Evolutionary conservation across 2,797 vertebrate genomes (phyloP).

Genomic region (Acipenser oxyrinchus): DNA sequence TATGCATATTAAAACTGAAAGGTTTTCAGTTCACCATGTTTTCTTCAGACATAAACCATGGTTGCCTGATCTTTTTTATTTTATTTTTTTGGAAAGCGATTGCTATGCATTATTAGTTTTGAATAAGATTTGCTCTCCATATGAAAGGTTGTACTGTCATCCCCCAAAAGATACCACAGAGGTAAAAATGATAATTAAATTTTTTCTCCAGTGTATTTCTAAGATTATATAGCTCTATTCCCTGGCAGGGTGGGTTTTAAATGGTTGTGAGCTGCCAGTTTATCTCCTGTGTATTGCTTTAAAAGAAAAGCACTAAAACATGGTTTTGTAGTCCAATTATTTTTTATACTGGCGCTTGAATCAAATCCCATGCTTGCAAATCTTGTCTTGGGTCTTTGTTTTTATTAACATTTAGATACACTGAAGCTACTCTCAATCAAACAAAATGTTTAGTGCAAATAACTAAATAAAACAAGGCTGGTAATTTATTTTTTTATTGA

Average conservation of each 20-base stretch:
- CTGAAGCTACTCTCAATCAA: constrained; percentile 32
- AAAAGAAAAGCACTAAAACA: constrained; percentile 72
- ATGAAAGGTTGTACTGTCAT: constrained; percentile 66
- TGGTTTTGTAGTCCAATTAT: constrained; percentile 60
- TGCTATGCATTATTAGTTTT: constrained; percentile 42
- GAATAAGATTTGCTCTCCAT: constrained; percentile 53
- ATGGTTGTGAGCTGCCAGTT: constrained; percentile 56
- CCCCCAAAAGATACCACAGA: constrained; percentile 70
- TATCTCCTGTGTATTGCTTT: constrained; percentile 59
- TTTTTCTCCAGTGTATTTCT: constrained; percentile 69
- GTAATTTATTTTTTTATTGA: constrained; percentile 25
- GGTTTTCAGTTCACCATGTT: constrained; percentile 27
- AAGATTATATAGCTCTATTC: constrained; percentile 67
- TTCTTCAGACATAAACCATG: constrained; percentile 19
- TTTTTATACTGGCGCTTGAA: constrained; percentile 57
- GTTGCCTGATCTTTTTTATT: constrained; percentile 29
- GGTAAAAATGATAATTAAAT: constrained; percentile 81
- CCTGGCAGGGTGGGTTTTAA: constrained; percentile 57
- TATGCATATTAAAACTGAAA: constrained; percentile 63
- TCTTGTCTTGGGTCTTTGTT: constrained; percentile 28
- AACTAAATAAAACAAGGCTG: constrained; percentile 20
- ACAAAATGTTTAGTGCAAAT: constrained; percentile 32
- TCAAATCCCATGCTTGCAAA: constrained; percentile 54
- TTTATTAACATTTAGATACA: constrained; percentile 42
- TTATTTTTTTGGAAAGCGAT: constrained; percentile 46